These are phyloP conservation scores for Stenopsyche tienmushanensis DNA, from an alignment of 1,140 invertebrate genomes.

Conservation along the genomic window DNA sequence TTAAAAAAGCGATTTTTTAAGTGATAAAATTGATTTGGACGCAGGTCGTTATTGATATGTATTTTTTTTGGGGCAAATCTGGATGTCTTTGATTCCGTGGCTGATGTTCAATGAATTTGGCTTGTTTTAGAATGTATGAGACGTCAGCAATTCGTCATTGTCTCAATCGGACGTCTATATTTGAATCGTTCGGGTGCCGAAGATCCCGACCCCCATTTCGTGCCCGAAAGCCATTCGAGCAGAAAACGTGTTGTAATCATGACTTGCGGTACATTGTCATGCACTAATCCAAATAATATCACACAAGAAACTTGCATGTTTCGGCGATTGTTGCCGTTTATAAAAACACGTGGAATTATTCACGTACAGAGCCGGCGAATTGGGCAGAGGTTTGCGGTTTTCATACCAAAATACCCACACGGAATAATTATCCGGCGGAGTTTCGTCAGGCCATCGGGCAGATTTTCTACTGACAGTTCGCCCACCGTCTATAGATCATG, in stretches of 20 bases:
- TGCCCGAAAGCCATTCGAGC: not conserved
- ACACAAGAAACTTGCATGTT: not conserved
- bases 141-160: too few relatives aligned
- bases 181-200: too few relatives aligned
- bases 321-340: not conserved
- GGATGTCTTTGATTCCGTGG: too few relatives aligned
- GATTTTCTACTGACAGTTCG: not conserved
- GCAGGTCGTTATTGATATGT: too few relatives aligned
- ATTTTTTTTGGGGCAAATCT: too few relatives aligned
- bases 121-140: too few relatives aligned
- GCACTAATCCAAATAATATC: constrained; percentile 4
- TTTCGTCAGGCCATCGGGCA: not conserved
- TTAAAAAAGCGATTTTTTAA: too few relatives aligned
- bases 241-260: not conserved
- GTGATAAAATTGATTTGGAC: too few relatives aligned
- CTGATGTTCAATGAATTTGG: too few relatives aligned
- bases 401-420: not conserved
- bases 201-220: too few relatives aligned
- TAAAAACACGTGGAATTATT: constrained; percentile 8
- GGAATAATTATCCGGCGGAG: not conserved
- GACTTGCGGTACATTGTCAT: not conserved
- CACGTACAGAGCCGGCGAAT: not conserved
- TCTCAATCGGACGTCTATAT: too few relatives aligned
- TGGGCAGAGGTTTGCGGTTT: constrained; percentile 4
- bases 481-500: not conserved